These are phyloP conservation scores for Sarcophaga variegata DNA, from an alignment of 2,888 invertebrate genomes.

Conservation along the genomic window DNA sequence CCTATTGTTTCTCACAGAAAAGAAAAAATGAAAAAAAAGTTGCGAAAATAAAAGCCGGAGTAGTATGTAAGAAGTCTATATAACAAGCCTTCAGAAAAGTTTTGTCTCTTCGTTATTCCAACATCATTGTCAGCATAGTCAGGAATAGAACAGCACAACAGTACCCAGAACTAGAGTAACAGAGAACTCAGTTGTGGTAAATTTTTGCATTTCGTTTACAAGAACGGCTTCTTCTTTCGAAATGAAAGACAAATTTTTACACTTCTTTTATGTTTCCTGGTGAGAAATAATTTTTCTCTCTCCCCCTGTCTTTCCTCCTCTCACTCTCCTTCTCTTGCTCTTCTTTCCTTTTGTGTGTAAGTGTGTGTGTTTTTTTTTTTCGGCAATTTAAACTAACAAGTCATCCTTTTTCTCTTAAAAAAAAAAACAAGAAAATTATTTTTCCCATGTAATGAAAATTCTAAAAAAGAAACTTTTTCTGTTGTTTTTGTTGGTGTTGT, in stretches of 20 bases:
- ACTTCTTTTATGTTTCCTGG: slow-evolving; percentile 56
- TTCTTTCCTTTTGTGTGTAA: not conserved
- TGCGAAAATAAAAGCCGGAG: slow-evolving; percentile 49
- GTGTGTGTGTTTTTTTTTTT: slow-evolving; percentile 1
- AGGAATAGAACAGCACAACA: not conserved
- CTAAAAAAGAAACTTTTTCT: slow-evolving; percentile 27
- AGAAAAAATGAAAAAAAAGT: slow-evolving; percentile 71
- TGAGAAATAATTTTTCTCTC: slow-evolving; percentile 2
- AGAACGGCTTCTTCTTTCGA: slow-evolving; percentile 40
- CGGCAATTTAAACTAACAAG: slow-evolving; percentile 57
- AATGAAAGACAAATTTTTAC: slow-evolving; percentile 55
- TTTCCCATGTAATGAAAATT: slow-evolving; percentile 38
- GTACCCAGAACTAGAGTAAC: not conserved
- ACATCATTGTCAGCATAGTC: slow-evolving; percentile 47
- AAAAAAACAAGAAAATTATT: not conserved
- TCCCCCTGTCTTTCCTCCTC: no score
- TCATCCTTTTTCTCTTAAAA: slow-evolving; percentile 20
- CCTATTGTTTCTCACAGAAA: slow-evolving; percentile 50
- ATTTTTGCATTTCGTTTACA: slow-evolving; percentile 62
- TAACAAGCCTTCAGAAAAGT: slow-evolving; percentile 79
- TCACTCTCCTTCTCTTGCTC: not conserved
- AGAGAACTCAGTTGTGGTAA: slow-evolving; percentile 61
- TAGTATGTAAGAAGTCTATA: not conserved
- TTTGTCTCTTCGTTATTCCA: slow-evolving; percentile 80
- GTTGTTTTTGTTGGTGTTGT: slow-evolving; percentile 25